Conservation (phyloP, 2,888 invertebrate species). For the Acanthoscelides obtectus region DNA sequence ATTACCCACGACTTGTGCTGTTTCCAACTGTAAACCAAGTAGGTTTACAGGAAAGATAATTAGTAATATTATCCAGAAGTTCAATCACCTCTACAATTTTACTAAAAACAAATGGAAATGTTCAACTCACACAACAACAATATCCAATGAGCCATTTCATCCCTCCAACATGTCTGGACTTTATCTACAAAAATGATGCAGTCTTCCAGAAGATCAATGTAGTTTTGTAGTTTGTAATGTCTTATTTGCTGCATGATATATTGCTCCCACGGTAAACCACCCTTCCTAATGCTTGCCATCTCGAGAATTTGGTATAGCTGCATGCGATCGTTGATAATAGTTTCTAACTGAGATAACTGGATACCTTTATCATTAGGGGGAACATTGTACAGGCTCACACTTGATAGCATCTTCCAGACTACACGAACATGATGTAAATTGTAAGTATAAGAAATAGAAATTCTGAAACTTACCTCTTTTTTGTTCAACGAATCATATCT, state of each 20-base stretch:
- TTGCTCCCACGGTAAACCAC: neutral
- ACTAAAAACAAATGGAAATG: no score
- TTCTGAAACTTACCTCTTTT: no score
- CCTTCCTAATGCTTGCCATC: neutral
- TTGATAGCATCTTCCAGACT: neutral
- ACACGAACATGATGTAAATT: no score
- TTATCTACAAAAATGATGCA: neutral
- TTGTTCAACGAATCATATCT: no score
- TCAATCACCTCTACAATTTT: no score
- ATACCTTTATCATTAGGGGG: neutral
- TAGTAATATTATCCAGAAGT: no score
- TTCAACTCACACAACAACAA: neutral
- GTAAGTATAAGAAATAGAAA: no score
- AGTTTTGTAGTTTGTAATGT: neutral
- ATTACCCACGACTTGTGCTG: no score
- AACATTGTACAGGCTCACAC: neutral
- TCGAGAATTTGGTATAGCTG: neutral
- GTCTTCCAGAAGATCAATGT: neutral
- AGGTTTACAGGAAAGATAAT: no score
- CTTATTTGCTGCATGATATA: neutral
- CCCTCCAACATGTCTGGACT: neutral
- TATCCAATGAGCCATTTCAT: neutral
- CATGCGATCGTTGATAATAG: neutral
- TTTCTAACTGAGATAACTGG: neutral
- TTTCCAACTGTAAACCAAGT: no score